A percentile compares a stretch with the other conserved stretches of the same genome.
Conservation (phyloP, 2,797 vertebrate species). For the Eutrigla gurnardus region DNA sequence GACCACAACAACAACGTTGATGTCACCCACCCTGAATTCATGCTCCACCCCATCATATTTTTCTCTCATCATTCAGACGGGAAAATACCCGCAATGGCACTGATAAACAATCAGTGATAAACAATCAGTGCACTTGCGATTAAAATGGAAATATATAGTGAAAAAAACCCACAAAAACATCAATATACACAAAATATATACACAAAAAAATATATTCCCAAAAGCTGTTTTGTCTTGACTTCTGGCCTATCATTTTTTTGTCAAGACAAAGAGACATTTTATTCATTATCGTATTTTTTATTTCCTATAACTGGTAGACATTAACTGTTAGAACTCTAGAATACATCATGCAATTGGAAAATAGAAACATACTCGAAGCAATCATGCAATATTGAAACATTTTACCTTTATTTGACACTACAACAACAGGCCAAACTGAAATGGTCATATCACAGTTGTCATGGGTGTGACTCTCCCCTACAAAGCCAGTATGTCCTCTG, state of each 20-base stretch:
- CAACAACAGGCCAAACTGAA: not conserved
- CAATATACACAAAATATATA: no score
- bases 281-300: not conserved
- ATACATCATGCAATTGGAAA: not conserved
- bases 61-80: slow-evolving; percentile 41
- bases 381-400: not conserved
- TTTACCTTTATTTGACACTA: not conserved
- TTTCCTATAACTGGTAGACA: not conserved
- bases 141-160: not conserved
- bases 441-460: not conserved
- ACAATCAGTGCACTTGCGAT: not conserved
- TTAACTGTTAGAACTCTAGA: not conserved
- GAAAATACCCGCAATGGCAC: slow-evolving; percentile 19
- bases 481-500: not conserved
- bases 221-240: not conserved
- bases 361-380: not conserved
- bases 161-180: not conserved
- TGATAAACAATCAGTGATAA: not conserved
- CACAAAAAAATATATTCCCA: not conserved
- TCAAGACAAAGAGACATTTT: not conserved
- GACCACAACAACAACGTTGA: slow-evolving; percentile 40
- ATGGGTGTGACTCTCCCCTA: not conserved
- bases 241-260: not conserved
- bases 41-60: slow-evolving; percentile 70
- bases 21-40: slow-evolving; percentile 51